A percentile compares a stretch with the other conserved stretches of the same genome.
These are phyloP conservation scores for Cryptoblepharus egeriae DNA, from an alignment of 2,797 vertebrate genomes.

Conservation along the genomic window DNA sequence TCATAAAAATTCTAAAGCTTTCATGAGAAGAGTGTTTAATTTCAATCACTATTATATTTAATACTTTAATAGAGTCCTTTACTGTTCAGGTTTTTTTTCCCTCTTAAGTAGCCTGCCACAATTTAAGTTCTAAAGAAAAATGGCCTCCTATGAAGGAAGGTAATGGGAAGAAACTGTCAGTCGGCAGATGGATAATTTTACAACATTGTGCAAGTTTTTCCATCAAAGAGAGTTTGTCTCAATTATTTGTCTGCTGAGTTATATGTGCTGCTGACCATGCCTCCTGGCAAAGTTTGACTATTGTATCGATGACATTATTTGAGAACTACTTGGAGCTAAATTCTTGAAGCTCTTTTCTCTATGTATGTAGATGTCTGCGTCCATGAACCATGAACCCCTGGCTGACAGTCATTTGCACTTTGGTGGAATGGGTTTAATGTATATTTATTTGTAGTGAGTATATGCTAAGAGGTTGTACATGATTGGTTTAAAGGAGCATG, in stretches of 20 bases:
- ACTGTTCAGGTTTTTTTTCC: not conserved
- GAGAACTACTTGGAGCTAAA: not conserved
- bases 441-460: not conserved
- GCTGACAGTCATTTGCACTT: not conserved
- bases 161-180: constrained; percentile 31
- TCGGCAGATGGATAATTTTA: constrained; percentile 31
- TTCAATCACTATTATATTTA: constrained; percentile 41
- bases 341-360: not conserved
- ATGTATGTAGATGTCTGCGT: too few relatives aligned
- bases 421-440: not conserved
- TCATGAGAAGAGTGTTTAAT: constrained; percentile 37
- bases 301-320: not conserved
- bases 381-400: not conserved
- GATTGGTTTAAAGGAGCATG: not conserved
- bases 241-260: not conserved
- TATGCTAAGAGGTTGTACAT: not conserved
- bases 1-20: constrained; percentile 47
- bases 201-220: constrained; percentile 8
- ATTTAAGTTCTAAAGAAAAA: constrained; percentile 39
- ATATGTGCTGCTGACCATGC: not conserved
- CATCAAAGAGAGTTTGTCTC: not conserved
- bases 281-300: not conserved
- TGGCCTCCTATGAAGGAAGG: constrained; percentile 29
- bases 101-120: constrained; percentile 5
- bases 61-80: constrained; percentile 39